Conservation (phyloP, 2,113 vertebrate species). For the Hystrix cristata region DNA sequence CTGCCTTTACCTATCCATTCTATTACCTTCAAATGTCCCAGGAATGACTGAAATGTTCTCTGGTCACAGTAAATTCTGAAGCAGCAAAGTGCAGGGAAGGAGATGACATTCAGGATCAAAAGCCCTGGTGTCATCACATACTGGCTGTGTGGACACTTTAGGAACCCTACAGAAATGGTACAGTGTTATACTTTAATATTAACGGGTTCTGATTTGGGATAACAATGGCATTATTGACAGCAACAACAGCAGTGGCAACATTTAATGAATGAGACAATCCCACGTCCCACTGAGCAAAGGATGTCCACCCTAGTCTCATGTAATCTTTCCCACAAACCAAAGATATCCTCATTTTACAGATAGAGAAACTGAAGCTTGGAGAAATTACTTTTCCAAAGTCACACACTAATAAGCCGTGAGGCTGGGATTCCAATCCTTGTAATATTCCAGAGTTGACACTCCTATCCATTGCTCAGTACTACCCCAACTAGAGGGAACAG, state of each 20-base stretch:
- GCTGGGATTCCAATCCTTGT: background rate
- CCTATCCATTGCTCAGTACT: background rate
- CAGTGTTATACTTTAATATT: background rate
- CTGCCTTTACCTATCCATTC: background rate
- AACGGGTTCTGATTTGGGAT: background rate
- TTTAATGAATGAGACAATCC: background rate
- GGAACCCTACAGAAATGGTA: background rate
- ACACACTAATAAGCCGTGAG: background rate
- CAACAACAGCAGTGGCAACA: background rate
- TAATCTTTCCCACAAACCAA: conserved; percentile 24
- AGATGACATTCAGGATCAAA: conserved; percentile 17
- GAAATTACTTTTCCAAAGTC: conserved; percentile 33
- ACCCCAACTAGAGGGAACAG: background rate
- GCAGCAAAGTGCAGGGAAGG: background rate
- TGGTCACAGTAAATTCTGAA: conserved; percentile 5
- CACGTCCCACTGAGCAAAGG: background rate
- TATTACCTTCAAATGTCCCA: background rate
- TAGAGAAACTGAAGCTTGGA: background rate
- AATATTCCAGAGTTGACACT: background rate
- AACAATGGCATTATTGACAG: background rate
- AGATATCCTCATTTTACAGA: background rate
- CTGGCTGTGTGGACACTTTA: background rate
- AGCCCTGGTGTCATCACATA: background rate
- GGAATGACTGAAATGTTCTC: background rate
- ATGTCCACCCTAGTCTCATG: background rate